These are phyloP conservation scores for Stegastes partitus DNA, from an alignment of 2,113 vertebrate species.

Conservation along the genomic window DNA sequence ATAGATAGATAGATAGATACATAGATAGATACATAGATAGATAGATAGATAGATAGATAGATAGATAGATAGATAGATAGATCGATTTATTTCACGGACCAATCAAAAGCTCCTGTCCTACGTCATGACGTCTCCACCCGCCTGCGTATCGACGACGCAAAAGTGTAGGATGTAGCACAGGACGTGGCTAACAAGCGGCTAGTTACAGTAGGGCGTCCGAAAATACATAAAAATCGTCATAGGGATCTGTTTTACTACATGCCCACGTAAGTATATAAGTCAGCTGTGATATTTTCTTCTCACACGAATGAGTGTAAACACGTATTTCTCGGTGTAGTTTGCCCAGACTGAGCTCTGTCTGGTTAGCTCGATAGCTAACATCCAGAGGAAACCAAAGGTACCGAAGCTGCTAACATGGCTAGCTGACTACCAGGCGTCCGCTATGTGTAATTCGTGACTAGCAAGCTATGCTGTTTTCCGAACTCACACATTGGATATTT, in stretches of 20 bases:
- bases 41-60: too few relatives aligned
- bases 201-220: constrained; percentile 43
- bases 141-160: constrained; percentile 34
- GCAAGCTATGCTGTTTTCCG: not conserved
- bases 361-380: constrained; percentile 71
- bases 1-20: too few relatives aligned
- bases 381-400: constrained; percentile 52
- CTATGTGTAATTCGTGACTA: constrained; percentile 18
- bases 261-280: constrained; percentile 56
- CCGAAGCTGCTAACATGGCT: constrained; percentile 38
- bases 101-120: not conserved
- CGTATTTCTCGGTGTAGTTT: not conserved
- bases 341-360: constrained; percentile 32
- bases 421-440: constrained; percentile 18
- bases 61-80: not conserved
- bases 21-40: too few relatives aligned
- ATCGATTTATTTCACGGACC: not conserved
- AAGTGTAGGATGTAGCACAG: constrained; percentile 75
- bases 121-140: constrained; percentile 50
- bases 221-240: constrained; percentile 21
- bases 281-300: not conserved
- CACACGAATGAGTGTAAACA: not conserved
- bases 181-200: constrained; percentile 73
- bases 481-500: not conserved
- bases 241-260: constrained; percentile 23